These are phyloP conservation scores for Trypoxylus dichotomus DNA, from an alignment of 1,140 invertebrate genomes.

Conservation along the genomic window DNA sequence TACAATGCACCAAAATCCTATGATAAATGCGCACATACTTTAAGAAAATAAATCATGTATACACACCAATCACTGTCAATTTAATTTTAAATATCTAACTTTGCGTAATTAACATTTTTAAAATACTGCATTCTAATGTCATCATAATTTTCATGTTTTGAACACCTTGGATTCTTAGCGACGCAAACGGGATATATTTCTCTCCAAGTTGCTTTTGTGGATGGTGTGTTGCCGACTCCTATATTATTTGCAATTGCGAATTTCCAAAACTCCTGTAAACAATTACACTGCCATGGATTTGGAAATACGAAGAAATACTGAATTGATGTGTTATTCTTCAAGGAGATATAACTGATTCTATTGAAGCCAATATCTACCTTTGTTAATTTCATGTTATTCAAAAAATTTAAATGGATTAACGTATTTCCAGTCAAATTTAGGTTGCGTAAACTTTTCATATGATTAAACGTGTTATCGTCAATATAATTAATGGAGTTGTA, in stretches of 20 bases:
- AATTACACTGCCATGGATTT: conserved; percentile 10
- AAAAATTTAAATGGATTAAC: conserved; percentile 6
- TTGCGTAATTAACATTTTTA: conserved; percentile 15
- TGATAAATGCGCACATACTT: no score
- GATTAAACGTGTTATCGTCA: neutral
- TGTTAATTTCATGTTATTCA: neutral
- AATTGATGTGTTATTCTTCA: neutral
- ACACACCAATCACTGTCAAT: neutral
- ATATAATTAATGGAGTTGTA: conserved; percentile 9
- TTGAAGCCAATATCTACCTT: conserved; percentile 1
- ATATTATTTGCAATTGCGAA: neutral
- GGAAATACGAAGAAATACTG: conserved; percentile 10
- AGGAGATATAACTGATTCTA: neutral
- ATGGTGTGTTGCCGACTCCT: neutral
- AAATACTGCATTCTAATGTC: neutral
- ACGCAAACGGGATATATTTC: conserved; percentile 1
- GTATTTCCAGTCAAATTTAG: conserved; percentile 1
- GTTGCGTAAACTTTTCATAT: neutral
- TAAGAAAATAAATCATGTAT: no score
- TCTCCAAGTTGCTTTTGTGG: conserved; percentile 1
- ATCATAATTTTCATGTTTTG: neutral
- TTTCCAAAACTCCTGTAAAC: neutral
- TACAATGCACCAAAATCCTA: no score
- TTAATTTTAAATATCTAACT: neutral
- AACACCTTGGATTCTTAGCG: neutral